Evolutionary conservation across 2,113 vertebrate species (phyloP).

Genomic region (Okapia johnstoni): DNA sequence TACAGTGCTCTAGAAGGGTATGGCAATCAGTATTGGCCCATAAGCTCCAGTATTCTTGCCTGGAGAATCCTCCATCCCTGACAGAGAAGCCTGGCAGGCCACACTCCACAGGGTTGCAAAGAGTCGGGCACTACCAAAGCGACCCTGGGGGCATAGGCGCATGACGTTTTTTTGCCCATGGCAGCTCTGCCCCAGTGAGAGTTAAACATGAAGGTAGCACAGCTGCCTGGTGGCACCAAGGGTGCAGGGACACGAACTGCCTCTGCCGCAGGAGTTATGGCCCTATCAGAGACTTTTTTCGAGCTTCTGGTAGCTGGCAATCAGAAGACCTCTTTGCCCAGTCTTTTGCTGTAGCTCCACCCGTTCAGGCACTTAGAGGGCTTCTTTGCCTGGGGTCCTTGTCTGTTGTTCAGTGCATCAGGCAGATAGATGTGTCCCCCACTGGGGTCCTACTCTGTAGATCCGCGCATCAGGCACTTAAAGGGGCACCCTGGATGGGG

Average conservation of each 20-base stretch:
- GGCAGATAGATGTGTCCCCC: not conserved
- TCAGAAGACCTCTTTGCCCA: not conserved
- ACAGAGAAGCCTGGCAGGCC: not conserved
- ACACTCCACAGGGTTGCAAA: not conserved
- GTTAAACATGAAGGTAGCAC: not conserved
- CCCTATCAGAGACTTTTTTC: not conserved
- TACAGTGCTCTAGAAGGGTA: not conserved
- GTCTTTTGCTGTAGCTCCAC: not conserved
- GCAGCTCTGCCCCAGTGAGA: not conserved
- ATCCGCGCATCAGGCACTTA: accelerated
- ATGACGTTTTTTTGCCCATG: not conserved
- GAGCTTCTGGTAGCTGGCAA: not conserved
- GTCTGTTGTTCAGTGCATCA: not conserved
- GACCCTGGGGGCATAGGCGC: accelerated
- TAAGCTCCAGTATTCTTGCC: not conserved
- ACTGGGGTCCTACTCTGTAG: not conserved
- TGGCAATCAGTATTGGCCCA: not conserved
- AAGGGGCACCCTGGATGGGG: not conserved
- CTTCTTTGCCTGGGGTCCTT: not conserved
- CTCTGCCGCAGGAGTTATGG: not conserved
- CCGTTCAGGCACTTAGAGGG: not conserved
- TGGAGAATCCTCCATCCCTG: not conserved
- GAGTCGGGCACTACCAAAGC: not conserved
- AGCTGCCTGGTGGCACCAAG: not conserved
- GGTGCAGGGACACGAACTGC: not conserved